Evolutionary conservation across 2,888 invertebrate species (phyloP), one percentile per base, ranked within the genome.

Genomic region (Hermaeophaga mercurialis): DNA sequence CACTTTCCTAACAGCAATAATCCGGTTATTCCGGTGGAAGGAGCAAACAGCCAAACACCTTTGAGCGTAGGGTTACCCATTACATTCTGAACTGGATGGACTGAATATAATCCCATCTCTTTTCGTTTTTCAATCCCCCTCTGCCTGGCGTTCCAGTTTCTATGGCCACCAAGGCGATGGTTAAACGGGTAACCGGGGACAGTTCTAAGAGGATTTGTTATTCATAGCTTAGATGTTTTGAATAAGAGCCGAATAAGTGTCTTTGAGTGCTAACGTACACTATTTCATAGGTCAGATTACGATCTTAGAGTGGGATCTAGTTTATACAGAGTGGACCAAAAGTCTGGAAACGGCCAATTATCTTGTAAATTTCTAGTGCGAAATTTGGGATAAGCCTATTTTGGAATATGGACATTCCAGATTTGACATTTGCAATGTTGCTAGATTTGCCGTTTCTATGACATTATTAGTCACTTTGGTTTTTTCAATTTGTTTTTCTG

Each of bases 51-150:
- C 33, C 52, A 31, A 43, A 52, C 52, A 52, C 52, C 52, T 52
- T 52, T 52, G 52, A 52, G 52, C 52, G 52, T 52, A 43, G 43
- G 43, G 52, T 52, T 52, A 52, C 52, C 52, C 43, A 43, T 52
- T 52, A 52, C 43, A 43, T 11, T 24, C 24, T 22, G 26, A 24
- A 24, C 36, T 36, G 17, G 36, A 15, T 34, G 52, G 52, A 52
- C 52, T 52, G 43, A 43, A 43, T 43, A 43, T 52, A 52, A 52
- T 52, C 52, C 17, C 31, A 34, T 52, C 52, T 52, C 43, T 52
- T 52, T 52, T 24, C 43, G 28, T 39, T 39, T 19, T 39, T 8
- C 1, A 5, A 17, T 7, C 2, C 39, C 7, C 39, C 19, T 4
- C 12, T 24, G n/a, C n/a, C 43, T 19, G 8, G 24, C 19, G n/a